Evolutionary conservation across 2,797 vertebrate genomes (phyloP).

Genomic region (Pseudopleuronectes americanus): DNA sequence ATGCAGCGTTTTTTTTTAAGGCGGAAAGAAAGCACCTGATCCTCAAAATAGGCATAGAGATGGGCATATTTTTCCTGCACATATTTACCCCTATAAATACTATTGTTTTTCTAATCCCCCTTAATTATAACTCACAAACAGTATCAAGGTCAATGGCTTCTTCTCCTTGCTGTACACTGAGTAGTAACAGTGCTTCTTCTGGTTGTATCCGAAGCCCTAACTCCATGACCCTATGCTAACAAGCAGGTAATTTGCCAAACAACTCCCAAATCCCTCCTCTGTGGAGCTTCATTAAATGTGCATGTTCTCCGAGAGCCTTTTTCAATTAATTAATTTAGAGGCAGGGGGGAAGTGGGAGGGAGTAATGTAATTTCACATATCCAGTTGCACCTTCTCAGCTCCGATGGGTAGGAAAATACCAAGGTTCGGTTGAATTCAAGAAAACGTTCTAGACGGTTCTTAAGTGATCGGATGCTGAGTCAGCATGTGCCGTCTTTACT

Average conservation of each 20-base stretch:
- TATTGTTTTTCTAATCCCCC: slow-evolving; percentile 62
- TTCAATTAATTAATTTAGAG: slow-evolving; percentile 73
- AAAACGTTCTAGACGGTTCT: slow-evolving; percentile 6
- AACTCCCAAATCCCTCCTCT: slow-evolving; percentile 77
- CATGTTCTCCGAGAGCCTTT: slow-evolving; percentile 73
- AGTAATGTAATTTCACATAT: slow-evolving; percentile 47
- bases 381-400: slow-evolving; percentile 23
- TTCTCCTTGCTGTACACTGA: slow-evolving; percentile 47
- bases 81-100: slow-evolving; percentile 34
- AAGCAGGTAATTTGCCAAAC: slow-evolving; percentile 83
- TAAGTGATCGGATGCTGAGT: background rate
- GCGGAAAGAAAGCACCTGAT: background rate
- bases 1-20: background rate
- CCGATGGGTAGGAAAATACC: slow-evolving; percentile 11
- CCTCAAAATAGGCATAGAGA: slow-evolving; percentile 1
- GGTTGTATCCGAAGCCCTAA: slow-evolving; percentile 57
- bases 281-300: slow-evolving; percentile 79
- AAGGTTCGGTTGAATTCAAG: slow-evolving; percentile 8
- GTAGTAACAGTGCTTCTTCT: slow-evolving; percentile 49
- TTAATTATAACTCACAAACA: slow-evolving; percentile 62
- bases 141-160: slow-evolving; percentile 73
- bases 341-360: slow-evolving; percentile 4
- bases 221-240: slow-evolving; percentile 74
- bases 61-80: background rate
- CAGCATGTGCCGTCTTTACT: slow-evolving; percentile 9